Base-by-base conservation (phyloP, 2,113 vertebrate genomes). In the Peromyscus maniculatus region DNA sequence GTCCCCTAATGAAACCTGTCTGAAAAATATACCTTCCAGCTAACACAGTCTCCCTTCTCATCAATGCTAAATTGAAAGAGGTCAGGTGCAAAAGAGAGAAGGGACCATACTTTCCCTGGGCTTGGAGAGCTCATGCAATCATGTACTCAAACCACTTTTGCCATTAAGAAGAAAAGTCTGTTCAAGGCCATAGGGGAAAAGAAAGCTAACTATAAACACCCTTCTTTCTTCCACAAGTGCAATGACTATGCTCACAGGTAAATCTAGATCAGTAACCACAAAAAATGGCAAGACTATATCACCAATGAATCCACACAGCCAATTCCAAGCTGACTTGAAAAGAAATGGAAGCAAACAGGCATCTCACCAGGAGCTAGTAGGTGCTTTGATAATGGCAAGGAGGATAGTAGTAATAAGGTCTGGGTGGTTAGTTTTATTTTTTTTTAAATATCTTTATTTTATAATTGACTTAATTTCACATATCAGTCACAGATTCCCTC, bases 11-110 rank as follows among this genome's bases (percentile, higher is more conserved):
- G 55, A 93, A 95, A 97, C 86, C 94, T 96, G 93, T 74, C 91
- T 96, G 93, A 80, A 98, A 84, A 97, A 97, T 97, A 90, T 95
- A 92, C 84, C 82, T 98, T 98, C 96, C 88, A 89, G 96, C 69
- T 94, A 59, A 49, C 67, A 88, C 67, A 62, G 28, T 88, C 52
- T 96, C 46, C 67, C 75, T 98, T 96, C 91, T 93, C 84, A 94
- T 93, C 95, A 97, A 78, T 72, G 69, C 4, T 94, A 92, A 96
- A 95, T 95, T 89, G 97, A 97, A 91, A 33, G 57, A 96, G 77
- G 59, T 79, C 55, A 91, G 91, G 33, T 66, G 22, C 74, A 94
- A 96, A 80, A 36, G 71, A 36, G 0, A 55, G 43, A 89, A 0
- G 71, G 78, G 55, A 96, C 0, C 64, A 71, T 31, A 64, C 22